Base-by-base conservation (phyloP, 2,888 invertebrate species). In the Gastracanthus pulcherrimus region DNA sequence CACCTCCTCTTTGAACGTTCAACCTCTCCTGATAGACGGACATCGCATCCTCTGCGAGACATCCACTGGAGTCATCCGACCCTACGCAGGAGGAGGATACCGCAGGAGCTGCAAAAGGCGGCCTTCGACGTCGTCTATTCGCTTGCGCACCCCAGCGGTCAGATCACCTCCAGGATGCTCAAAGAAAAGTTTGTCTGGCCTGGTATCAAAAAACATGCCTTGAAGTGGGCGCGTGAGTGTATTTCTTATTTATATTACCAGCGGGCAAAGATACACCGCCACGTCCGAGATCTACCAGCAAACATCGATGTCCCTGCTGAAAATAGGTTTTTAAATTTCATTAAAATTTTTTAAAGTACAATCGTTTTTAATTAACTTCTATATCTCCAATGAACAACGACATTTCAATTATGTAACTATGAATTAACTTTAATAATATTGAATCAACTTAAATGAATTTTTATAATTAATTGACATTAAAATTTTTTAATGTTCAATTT, bases 151-250 rank as follows among this genome's bases (percentile, higher is more conserved):
- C 48, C 48, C 4, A 19, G 48, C 7, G 11, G 36, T 7, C 76
- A 1, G 16, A 23, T 5, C 16, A 31, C n/a, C 16, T 67, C 36
- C 36, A 45, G 11, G 66, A 51, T 2, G 60, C 19, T 16, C 76
- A 67, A 60, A 31, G 60, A 82, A 71, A 81, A 84, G 41, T 86
- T 80, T 38, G 83, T 85, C 6, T 88, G 87, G 86, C 87, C 87
- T 2, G 76, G 29, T 0, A 84, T 86, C 0, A 78, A 13, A 58
- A 58, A 58, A 26, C 84, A 87, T 19, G 66, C 71, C 2, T 19
- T 58, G 1, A n/a, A 64, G 41, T 85, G 84, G 85, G 34, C 84
- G 6, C 74, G 82, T 13, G 34, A 67, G 26, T 86, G 85, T 55
- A 23, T 80, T 13, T 34, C 80, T 1, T 87, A 85, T 58, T n/a